These are phyloP conservation scores for Passer domesticus DNA, from an alignment of 2,113 vertebrate species.

Conservation along the genomic window DNA sequence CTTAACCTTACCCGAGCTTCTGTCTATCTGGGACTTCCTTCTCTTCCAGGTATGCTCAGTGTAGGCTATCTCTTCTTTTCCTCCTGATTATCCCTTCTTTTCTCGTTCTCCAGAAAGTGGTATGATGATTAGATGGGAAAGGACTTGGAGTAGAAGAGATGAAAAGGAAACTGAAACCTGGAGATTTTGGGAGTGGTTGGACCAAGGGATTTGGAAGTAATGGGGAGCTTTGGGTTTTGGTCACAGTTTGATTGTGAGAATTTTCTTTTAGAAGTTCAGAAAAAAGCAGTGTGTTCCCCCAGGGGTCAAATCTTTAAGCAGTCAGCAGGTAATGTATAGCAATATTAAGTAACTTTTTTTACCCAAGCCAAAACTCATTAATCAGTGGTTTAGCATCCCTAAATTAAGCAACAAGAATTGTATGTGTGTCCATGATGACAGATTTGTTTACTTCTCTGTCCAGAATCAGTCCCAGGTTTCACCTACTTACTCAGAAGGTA, in stretches of 20 bases:
- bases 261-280: background rate
- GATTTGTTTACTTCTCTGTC: conserved; percentile 7
- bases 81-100: background rate
- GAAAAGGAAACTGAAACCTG: background rate
- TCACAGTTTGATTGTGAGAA: background rate
- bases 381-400: background rate
- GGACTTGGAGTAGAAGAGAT: background rate
- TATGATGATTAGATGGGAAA: background rate
- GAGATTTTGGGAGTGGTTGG: background rate
- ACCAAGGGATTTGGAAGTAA: background rate
- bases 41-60: background rate
- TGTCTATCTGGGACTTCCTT: background rate
- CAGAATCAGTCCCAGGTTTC: background rate
- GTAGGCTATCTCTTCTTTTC: background rate
- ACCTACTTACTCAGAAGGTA: background rate
- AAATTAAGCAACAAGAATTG: background rate
- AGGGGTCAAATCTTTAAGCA: background rate
- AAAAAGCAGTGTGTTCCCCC: background rate
- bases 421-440: background rate
- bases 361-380: background rate
- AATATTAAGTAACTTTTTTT: background rate
- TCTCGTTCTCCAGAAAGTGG: background rate
- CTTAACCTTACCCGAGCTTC: background rate
- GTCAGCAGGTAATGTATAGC: background rate
- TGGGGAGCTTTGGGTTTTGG: background rate